A percentile compares a stretch with the other conserved stretches of the same genome.
Evolutionary conservation across 2,888 invertebrate genomes (phyloP).

Genomic region (Melipona bicolor): DNA sequence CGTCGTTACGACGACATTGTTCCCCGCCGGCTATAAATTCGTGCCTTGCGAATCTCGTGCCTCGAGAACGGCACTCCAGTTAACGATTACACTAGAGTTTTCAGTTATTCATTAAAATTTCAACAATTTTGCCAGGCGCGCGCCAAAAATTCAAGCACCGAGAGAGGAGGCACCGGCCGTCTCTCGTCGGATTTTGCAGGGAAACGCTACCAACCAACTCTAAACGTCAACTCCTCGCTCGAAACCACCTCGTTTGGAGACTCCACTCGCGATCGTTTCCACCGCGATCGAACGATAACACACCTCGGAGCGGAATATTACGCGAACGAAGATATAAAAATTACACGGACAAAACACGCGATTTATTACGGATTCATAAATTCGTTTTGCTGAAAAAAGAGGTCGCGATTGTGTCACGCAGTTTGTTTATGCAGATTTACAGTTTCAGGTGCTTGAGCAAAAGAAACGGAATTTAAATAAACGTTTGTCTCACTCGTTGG

Average conservation of each 20-base stretch:
- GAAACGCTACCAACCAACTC: background rate
- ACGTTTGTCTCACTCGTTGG: background rate
- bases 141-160: constrained; percentile 31
- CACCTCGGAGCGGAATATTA: background rate
- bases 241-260: constrained; percentile 7
- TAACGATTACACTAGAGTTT: constrained; percentile 61
- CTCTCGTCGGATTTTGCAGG: background rate
- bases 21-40: constrained; percentile 63
- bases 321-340: background rate
- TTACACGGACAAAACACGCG: background rate
- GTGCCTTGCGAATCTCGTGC: constrained; percentile 49
- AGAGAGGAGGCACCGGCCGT: background rate
- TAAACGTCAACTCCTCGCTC: background rate
- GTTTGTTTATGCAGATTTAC: background rate
- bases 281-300: background rate
- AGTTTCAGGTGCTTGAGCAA: background rate
- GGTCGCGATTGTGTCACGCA: background rate
- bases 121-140: constrained; percentile 39
- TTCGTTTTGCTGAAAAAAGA: background rate
- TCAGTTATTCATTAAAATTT: constrained; percentile 61
- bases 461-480: background rate
- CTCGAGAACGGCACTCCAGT: constrained; percentile 36
- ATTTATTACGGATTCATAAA: background rate
- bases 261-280: background rate
- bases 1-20: constrained; percentile 70